phyloP scores from a whole-genome alignment of 2,113 vertebrate species.

The Pseudolaguvia tuberculata region DNA sequence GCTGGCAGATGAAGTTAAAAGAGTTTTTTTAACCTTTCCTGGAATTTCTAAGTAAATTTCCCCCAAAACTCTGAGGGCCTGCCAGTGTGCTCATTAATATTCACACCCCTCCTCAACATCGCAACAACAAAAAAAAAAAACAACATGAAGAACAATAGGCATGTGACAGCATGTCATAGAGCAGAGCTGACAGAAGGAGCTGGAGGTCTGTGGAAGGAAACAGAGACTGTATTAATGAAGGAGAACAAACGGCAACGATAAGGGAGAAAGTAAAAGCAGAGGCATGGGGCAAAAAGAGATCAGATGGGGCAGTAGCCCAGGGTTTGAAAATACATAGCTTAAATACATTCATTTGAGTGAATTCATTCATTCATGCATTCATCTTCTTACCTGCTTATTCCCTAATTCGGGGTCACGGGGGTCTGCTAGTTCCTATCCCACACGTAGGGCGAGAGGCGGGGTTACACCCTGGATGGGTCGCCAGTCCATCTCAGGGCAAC shows the following conservation, averaged over 20 bases:
- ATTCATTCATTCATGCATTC: no score
- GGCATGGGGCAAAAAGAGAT: background rate
- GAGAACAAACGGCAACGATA: background rate
- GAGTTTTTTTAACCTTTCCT: slow-evolving; percentile 5
- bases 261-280: background rate
- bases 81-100: slow-evolving; percentile 28
- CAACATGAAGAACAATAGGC: slow-evolving; percentile 1
- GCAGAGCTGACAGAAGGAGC: slow-evolving; percentile 1
- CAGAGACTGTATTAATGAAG: background rate
- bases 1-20: slow-evolving; percentile 15
- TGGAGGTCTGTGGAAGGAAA: background rate
- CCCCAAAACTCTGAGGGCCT: slow-evolving; percentile 2
- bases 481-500: no score
- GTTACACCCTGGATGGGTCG: no score
- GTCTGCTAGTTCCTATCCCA: no score
- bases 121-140: background rate
- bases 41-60: slow-evolving; percentile 9
- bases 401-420: no score
- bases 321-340: background rate
- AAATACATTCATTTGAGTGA: background rate
- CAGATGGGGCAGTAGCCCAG: background rate
- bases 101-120: background rate
- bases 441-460: no score
- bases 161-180: background rate
- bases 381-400: no score